These are phyloP conservation scores for Polyommatus icarus DNA, from an alignment of 2,888 invertebrate species.

Conservation along the genomic window DNA sequence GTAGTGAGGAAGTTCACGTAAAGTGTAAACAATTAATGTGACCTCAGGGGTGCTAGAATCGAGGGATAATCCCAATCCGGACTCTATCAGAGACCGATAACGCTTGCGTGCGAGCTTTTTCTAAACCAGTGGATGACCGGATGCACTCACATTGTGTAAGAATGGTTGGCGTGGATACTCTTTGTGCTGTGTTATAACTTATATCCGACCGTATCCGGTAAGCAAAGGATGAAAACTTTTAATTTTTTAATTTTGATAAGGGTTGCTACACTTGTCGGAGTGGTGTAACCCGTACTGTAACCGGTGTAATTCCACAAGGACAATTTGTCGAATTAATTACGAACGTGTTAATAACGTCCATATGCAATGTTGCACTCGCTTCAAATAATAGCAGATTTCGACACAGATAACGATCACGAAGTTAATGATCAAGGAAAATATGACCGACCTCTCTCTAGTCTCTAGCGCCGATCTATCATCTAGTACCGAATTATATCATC, in stretches of 20 bases:
- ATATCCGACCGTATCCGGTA: not conserved
- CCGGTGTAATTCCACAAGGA: not conserved
- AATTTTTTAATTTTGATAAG: not conserved
- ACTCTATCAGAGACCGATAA: no score
- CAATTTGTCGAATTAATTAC: not conserved
- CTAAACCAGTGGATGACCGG: no score
- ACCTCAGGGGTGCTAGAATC: no score
- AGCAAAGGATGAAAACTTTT: not conserved
- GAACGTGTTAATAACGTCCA: slow-evolving; percentile 11
- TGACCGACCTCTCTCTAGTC: slow-evolving; percentile 1
- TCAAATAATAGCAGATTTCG: not conserved
- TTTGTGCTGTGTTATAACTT: not conserved
- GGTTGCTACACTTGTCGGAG: not conserved
- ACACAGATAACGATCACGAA: slow-evolving; percentile 13
- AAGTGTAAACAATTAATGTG: no score
- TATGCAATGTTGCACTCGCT: slow-evolving; percentile 18
- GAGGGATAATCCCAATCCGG: no score
- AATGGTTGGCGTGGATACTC: not conserved
- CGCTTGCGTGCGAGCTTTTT: no score
- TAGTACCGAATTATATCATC: not conserved
- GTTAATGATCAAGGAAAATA: slow-evolving; percentile 5
- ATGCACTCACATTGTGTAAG: not conserved
- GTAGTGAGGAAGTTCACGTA: no score
- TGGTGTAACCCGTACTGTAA: not conserved
- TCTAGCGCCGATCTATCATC: not conserved